Evolutionary conservation across 2,797 vertebrate species (phyloP), one percentile per base, ranked within the genome.

Genomic region (Acrossocheilus wenchowensis): DNA sequence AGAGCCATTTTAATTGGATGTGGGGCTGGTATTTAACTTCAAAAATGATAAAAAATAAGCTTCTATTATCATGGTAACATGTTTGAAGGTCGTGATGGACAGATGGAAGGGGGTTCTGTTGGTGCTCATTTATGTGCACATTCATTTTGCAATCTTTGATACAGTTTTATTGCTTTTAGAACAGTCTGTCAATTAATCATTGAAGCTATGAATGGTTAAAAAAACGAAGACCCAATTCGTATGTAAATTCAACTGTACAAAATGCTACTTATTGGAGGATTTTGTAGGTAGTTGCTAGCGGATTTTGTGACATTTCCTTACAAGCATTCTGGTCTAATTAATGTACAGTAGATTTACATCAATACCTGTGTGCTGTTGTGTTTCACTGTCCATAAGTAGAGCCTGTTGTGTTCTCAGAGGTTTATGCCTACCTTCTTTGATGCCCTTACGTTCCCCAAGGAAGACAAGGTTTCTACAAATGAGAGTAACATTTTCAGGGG

Each of bases 391-490:
- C 12, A 62, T 8, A 60, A 62, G 8, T 60, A 17, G 15, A 78
- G 23, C 9, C 74, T 54, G 6, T 52, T 23, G 14, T 84, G 30
- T 72, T 84, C 41, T 82, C 43, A 50, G 69, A 62, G 74, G 23
- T 21, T 54, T 34, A 79, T 30, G 7, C 43, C 11, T 69, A 48
- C 71, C 43, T 78, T 79, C 43, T 79, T 74, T 82, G 30, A 81
- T 81, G 21, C 39, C 43, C 57, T 48, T 26, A 7, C 23, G 26
- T 21, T 81, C 34, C 26, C 15, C 19, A 39, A 69, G 41, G 45
- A 34, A 80, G 64, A 71, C 64, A 69, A 81, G 77, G 14, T 68
- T 78, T n/a, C 43, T 72, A 62, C 78, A 88, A 87, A 86, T 84
- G 78, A 88, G 77, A 86, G 54, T 43, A 72, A 39, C 71, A 71